phyloP scores from a whole-genome alignment of 1,140 invertebrate species.

The Aphis craccivora region DNA sequence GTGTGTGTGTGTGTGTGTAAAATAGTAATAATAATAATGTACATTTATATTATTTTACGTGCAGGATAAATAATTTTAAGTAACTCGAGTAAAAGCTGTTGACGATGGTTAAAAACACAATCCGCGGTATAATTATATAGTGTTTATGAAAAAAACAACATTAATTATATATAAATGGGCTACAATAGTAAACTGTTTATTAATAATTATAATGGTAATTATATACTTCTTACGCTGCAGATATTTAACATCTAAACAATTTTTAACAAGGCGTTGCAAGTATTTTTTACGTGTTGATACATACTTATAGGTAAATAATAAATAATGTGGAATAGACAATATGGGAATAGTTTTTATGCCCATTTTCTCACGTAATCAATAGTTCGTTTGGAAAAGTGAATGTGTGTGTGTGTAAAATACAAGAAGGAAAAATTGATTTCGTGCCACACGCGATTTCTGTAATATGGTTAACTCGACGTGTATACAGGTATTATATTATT shows the following conservation, averaged over 20 bases:
- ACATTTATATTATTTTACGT: background rate
- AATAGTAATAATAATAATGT: background rate
- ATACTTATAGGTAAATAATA: constrained; percentile 36
- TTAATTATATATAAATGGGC: background rate
- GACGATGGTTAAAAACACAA: background rate
- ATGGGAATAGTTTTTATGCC: constrained; percentile 25
- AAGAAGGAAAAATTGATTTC: constrained; percentile 54
- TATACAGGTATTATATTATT: constrained; percentile 22
- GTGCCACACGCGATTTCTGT: constrained; percentile 49
- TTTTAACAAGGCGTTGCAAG: background rate
- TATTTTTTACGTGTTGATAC: background rate
- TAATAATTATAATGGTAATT: background rate
- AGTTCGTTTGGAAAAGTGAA: constrained; percentile 5
- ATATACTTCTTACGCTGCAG: background rate
- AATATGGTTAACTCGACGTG: constrained; percentile 35
- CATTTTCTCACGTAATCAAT: constrained; percentile 52
- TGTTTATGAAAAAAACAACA: background rate
- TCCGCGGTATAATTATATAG: background rate
- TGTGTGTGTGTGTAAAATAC: background rate
- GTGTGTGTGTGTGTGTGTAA: background rate
- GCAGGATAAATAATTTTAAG: background rate
- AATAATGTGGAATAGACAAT: background rate
- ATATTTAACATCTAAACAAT: background rate
- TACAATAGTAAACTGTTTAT: background rate
- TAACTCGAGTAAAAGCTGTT: background rate